A percentile compares a stretch with the other conserved stretches of the same genome.
Evolutionary conservation across 1,140 invertebrate species (phyloP).

Genomic region (Melanaphis sacchari): DNA sequence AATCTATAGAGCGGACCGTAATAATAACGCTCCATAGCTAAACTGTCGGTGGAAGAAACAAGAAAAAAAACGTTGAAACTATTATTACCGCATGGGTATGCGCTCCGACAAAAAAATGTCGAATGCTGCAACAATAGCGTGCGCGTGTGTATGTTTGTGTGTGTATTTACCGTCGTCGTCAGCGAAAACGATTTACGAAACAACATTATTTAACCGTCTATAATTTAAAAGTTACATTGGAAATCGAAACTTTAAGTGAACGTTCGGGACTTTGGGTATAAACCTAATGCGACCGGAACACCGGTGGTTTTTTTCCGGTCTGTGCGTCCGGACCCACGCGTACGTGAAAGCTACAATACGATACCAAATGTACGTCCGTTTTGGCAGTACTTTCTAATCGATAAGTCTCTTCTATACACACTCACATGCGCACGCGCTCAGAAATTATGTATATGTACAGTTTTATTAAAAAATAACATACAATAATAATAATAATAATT

Average conservation of each 20-base stretch:
- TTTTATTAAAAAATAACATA: not conserved
- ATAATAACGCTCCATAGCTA: not conserved
- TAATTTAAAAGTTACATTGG: constrained; percentile 53
- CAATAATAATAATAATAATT: not conserved
- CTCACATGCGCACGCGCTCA: not conserved
- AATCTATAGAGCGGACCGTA: not conserved
- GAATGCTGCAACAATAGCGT: no score
- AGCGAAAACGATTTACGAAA: constrained; percentile 37
- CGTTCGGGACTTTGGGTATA: not conserved
- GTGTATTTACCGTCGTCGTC: not conserved
- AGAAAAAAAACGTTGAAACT: not conserved
- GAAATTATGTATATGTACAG: not conserved
- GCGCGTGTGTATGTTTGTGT: not conserved
- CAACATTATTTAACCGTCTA: constrained; percentile 55
- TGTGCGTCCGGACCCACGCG: not conserved
- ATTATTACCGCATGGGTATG: not conserved
- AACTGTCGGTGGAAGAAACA: not conserved
- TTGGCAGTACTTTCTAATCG: constrained; percentile 54
- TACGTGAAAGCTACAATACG: constrained; percentile 17
- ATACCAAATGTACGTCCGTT: constrained; percentile 50
- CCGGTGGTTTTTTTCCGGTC: constrained; percentile 17
- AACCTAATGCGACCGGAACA: not conserved
- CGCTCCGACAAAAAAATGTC: not conserved
- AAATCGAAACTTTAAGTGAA: constrained; percentile 50
- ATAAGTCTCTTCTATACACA: constrained; percentile 27